Evolutionary conservation across 2,797 vertebrate species (phyloP).

Genomic region (Coendou prehensilis): DNA sequence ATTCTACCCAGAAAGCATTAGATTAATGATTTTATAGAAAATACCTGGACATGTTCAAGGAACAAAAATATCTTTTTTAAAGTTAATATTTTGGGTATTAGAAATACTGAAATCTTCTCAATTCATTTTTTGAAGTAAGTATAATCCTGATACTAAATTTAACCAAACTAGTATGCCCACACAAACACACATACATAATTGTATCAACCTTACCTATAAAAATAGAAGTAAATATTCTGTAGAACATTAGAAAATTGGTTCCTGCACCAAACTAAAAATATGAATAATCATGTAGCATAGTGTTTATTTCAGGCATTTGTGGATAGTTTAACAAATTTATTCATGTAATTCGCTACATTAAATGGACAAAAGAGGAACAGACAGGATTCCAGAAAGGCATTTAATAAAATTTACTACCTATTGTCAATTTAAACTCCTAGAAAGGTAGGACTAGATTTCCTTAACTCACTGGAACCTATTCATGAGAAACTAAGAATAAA

Average conservation of each 20-base stretch:
- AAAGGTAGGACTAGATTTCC: neutral
- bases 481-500: constrained; percentile 38
- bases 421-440: neutral
- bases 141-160: constrained; percentile 8
- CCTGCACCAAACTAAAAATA: neutral
- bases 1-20: neutral
- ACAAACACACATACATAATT: neutral
- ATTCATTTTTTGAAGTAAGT: neutral
- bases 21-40: neutral
- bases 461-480: neutral
- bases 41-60: neutral
- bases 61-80: neutral
- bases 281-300: neutral
- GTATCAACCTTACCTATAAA: neutral
- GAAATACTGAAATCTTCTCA: constrained; percentile 16
- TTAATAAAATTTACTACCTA: neutral
- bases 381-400: neutral
- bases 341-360: constrained; percentile 5
- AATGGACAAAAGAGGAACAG: neutral
- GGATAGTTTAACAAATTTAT: constrained; percentile 13
- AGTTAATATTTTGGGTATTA: constrained; percentile 34
- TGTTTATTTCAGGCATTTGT: neutral
- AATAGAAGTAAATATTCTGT: constrained; percentile 8
- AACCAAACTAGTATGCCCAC: neutral
- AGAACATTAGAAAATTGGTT: constrained; percentile 12